phyloP scores from a whole-genome alignment of 2,113 vertebrate genomes.

The Anser cygnoides region DNA sequence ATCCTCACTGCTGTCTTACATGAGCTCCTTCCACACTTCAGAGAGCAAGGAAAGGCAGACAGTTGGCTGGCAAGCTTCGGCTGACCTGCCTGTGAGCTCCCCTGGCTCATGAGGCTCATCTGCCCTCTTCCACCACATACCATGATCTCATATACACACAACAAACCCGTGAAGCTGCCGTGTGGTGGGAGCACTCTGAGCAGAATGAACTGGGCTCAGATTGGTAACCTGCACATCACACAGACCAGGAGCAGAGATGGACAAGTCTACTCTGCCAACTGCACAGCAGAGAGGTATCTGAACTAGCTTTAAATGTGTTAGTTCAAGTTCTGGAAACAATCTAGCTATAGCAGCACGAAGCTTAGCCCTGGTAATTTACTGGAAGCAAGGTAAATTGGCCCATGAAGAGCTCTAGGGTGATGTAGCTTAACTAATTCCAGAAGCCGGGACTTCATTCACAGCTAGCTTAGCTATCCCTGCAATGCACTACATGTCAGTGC shows the following conservation, averaged over 20 bases:
- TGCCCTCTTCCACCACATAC: neutral
- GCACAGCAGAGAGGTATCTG: neutral
- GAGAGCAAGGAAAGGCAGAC: neutral
- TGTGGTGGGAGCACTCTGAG: neutral
- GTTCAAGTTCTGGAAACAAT: neutral
- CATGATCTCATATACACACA: neutral
- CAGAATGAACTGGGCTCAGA: neutral
- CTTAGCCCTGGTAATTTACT: neutral
- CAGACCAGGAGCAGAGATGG: neutral
- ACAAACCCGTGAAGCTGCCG: neutral
- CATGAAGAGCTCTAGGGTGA: neutral
- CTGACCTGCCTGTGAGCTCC: neutral
- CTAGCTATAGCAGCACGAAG: neutral
- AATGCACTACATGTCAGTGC: neutral
- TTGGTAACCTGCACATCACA: neutral
- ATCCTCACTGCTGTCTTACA: neutral
- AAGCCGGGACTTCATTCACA: neutral
- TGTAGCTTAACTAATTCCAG: neutral
- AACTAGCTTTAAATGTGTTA: neutral
- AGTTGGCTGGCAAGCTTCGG: neutral
- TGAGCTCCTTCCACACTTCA: neutral
- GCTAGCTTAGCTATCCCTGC: neutral
- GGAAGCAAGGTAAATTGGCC: neutral
- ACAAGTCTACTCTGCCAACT: neutral
- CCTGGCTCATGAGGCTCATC: neutral